Evolutionary conservation across 2,888 invertebrate genomes (phyloP).

Genomic region (Pyrrhia umbra): DNA sequence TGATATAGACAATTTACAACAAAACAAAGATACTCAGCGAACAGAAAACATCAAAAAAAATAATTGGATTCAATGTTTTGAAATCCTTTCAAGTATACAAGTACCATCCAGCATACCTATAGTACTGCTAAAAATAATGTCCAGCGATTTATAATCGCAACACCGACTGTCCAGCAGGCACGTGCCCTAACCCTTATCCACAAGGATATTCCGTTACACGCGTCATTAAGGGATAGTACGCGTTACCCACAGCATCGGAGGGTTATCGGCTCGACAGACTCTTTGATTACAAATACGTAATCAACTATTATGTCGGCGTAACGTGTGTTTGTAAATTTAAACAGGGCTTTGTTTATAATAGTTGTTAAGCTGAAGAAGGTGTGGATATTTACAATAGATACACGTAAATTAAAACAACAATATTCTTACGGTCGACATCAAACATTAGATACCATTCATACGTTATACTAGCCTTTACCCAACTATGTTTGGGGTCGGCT

Average conservation of each 20-base stretch:
- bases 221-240: constrained; percentile 62
- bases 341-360: constrained; percentile 16
- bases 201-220: constrained; percentile 64
- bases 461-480: too few relatives aligned
- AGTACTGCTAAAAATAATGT: neutral
- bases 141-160: constrained; percentile 22
- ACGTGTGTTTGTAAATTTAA: neutral
- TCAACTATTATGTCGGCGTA: constrained; percentile 46
- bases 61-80: too few relatives aligned
- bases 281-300: constrained; percentile 62
- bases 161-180: neutral
- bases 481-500: too few relatives aligned
- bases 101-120: too few relatives aligned
- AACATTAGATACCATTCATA: too few relatives aligned
- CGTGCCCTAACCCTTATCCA: constrained; percentile 33
- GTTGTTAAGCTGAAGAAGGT: neutral
- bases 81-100: too few relatives aligned
- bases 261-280: constrained; percentile 55
- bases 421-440: too few relatives aligned
- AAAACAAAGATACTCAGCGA: too few relatives aligned
- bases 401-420: too few relatives aligned
- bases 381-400: neutral
- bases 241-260: constrained; percentile 42
- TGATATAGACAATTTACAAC: too few relatives aligned
- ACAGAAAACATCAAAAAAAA: too few relatives aligned